Evolutionary conservation across 2,888 invertebrate species (phyloP), one percentile per base, ranked within the genome.

Genomic region (Pachymerium ferrugineum): DNA sequence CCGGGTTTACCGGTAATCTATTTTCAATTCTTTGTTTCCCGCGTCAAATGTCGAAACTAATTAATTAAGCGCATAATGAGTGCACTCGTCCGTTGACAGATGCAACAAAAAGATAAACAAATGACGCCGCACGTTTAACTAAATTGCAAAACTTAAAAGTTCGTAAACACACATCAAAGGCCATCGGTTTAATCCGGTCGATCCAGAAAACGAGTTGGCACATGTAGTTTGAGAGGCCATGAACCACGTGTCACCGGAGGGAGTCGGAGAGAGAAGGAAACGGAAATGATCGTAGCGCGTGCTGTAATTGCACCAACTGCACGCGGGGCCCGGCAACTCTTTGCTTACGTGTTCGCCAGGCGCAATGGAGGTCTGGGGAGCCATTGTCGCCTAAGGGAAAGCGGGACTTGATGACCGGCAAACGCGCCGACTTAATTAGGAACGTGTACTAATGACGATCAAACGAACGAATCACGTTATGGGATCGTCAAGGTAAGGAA

Each of bases 41-140:
- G 62, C 62, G 62, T 62, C 62, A 62, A 62, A 62, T 28, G 62
- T 62, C 62, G 62, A 62, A 62, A 62, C 62, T 62, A 62, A 62
- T 54, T 54, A 54, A 54, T 62, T 62, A 62, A 62, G 62, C 25
- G 62, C 62, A 22, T 62, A 62, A 62, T 62, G 62, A 62, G 62
- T 47, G 47, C 47, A 47, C n/a, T 47, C 47, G 19, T 47, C 16
- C 62, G 62, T 28, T 62, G 62, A 25, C 62, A 62, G 62, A 62
- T 38, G 62, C 28, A 62, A 62, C 6, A 62, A 62, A 38, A 62
- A 25, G 62, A 62, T 25, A 62, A 62, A 54, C 54, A 54, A 54
- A n/a, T 4, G 16, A 19, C 47, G 16, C 8, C 22, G 47, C 47
- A 47, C 16, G 19, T 47, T 16, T 47, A 47, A 19, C 47, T 16